Percentiles rank a stretch among this genome's conserved stretches.
Conservation (phyloP, 2,113 vertebrate genomes). For the Pangasianodon hypophthalmus region DNA sequence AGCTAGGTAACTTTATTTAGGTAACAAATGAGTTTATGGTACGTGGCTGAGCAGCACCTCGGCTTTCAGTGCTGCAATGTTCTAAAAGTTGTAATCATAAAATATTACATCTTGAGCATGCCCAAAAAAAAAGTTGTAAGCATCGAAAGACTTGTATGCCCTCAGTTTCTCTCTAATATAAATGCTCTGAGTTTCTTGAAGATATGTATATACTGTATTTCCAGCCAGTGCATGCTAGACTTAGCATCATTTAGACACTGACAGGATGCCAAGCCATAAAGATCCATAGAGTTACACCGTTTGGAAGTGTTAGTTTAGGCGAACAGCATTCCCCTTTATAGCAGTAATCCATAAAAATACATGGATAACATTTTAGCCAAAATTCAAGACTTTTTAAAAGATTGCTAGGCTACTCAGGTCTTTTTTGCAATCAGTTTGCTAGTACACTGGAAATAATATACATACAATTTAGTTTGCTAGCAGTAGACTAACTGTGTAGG, state of each 20-base stretch:
- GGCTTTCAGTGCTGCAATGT: background rate
- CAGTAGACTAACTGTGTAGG: background rate
- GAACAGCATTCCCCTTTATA: background rate
- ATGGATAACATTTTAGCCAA: background rate
- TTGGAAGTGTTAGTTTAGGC: background rate
- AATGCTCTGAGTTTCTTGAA: background rate
- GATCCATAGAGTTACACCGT: background rate
- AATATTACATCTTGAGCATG: background rate
- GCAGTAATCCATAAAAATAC: background rate
- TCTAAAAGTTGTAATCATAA: background rate
- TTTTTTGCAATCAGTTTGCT: background rate
- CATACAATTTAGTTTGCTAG: background rate
- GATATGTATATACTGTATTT: background rate
- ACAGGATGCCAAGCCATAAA: background rate
- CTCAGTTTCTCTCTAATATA: background rate
- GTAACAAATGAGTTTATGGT: background rate
- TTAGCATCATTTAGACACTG: background rate
- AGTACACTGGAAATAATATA: background rate
- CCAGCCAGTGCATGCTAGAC: background rate
- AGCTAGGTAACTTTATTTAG: background rate
- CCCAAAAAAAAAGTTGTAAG: background rate
- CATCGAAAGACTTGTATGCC: background rate
- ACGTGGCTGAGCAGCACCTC: background rate
- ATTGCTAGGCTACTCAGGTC: too few relatives aligned
- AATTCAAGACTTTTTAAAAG: too few relatives aligned